phyloP scores from a whole-genome alignment of 2,888 invertebrate genomes.

The Ypsolopha scabrella region DNA sequence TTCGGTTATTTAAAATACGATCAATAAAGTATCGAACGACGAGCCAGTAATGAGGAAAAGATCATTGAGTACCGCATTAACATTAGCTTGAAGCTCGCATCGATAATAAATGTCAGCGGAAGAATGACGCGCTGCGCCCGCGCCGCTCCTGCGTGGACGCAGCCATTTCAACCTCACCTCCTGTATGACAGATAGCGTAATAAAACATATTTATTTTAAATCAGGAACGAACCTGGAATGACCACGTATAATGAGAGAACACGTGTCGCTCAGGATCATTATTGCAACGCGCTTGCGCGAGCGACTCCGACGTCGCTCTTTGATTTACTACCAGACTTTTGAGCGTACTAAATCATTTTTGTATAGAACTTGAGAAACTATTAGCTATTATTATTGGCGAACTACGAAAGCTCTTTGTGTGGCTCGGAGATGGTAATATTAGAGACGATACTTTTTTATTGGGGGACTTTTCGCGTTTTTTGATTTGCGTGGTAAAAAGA shows the following conservation, averaged over 20 bases:
- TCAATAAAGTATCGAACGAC: slow-evolving; percentile 41
- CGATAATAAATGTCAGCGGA: slow-evolving; percentile 55
- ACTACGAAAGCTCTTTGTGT: slow-evolving; percentile 48
- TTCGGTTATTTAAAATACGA: slow-evolving; percentile 29
- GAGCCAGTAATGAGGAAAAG: slow-evolving; percentile 47
- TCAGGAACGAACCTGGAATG: slow-evolving; percentile 36
- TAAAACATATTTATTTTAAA: slow-evolving; percentile 66
- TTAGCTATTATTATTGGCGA: slow-evolving; percentile 64
- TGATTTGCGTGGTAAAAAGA: slow-evolving; percentile 46
- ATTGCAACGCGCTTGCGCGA: slow-evolving; percentile 38
- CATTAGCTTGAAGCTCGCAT: slow-evolving; percentile 43
- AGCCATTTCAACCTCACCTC: slow-evolving; percentile 35
- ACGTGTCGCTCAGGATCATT: slow-evolving; percentile 52
- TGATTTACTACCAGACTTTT: slow-evolving; percentile 65
- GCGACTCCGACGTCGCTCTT: slow-evolving; percentile 40
- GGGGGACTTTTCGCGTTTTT: slow-evolving; percentile 32
- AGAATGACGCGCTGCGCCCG: slow-evolving; percentile 34
- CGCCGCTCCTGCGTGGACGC: slow-evolving; percentile 33
- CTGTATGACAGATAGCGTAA: slow-evolving; percentile 61
- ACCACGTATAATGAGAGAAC: slow-evolving; percentile 58
- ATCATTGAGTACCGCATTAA: slow-evolving; percentile 36
- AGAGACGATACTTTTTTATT: slow-evolving; percentile 36
- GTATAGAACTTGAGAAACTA: slow-evolving; percentile 66
- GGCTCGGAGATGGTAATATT: slow-evolving; percentile 26
- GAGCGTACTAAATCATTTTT: slow-evolving; percentile 62